Percentiles rank a stretch among this genome's conserved stretches.
phyloP scores from a whole-genome alignment of 2,797 vertebrate species.

The Cyclura pinguis region DNA sequence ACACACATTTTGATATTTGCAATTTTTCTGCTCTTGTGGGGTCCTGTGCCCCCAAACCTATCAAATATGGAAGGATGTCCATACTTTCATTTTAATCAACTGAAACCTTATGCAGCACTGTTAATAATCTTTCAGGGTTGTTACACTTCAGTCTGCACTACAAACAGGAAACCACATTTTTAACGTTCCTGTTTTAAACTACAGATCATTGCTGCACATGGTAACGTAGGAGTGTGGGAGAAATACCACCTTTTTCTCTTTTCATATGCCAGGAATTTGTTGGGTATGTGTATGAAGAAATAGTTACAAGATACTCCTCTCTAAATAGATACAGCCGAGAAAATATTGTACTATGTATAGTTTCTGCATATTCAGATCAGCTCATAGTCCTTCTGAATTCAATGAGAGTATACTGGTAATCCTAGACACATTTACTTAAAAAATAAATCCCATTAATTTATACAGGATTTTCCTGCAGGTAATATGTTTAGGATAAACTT shows the following conservation, averaged over 20 bases:
- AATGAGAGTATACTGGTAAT: neutral
- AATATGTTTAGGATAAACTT: neutral
- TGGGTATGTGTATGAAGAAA: neutral
- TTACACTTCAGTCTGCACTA: neutral
- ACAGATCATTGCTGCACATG: neutral
- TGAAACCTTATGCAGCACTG: neutral
- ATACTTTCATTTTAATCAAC: neutral
- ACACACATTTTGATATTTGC: too few species aligned
- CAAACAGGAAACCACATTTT: neutral
- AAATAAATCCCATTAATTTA: slow-evolving; percentile 20
- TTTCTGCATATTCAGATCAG: slow-evolving; percentile 4
- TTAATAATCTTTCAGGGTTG: neutral
- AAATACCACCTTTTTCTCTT: neutral
- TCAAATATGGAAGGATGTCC: too few species aligned
- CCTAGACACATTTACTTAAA: slow-evolving; percentile 21
- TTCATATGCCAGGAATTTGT: neutral
- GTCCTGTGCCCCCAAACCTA: too few species aligned
- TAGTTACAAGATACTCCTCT: neutral
- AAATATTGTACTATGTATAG: neutral
- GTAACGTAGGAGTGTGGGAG: neutral
- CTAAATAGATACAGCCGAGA: neutral
- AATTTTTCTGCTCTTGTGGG: too few species aligned
- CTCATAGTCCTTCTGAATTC: slow-evolving; percentile 8
- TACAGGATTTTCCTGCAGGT: slow-evolving; percentile 13
- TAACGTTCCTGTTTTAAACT: neutral